Evolutionary conservation across 2,888 invertebrate genomes (phyloP), one percentile per base, ranked within the genome.

Genomic region (Molorchus minor): DNA sequence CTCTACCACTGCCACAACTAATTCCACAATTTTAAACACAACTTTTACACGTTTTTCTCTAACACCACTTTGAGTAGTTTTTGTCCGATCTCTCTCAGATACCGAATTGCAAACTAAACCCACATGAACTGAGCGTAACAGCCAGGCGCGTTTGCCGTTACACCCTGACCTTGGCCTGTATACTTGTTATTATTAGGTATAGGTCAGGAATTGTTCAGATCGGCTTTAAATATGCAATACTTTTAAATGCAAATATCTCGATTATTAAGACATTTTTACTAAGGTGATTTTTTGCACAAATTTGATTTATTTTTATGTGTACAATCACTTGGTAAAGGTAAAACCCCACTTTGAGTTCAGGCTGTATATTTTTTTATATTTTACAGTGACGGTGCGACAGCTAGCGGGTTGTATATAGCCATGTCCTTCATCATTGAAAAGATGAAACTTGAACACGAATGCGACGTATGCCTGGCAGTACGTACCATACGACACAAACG

Each of bases 401-500:
- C 80, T 7, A 77, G 80, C 65, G 84, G 84, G 8, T 68, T 84
- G 15, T 84, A 81, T 62, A 67, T 82, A 21, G 81, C 82, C 0
- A 58, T 81, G 57, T 77, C 77, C 10, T 82, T 82, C 60, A 58
- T 84, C 5, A 75, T 84, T 13, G 83, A 84, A 62, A 81, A 82
- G 71, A 83, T 84, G 70, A 79, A 82, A 55, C 66, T 81, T 5
- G 84, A 84, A 69, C 82, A 82, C 30, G 77, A 80, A 55, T 82
- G 83, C 60, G 84, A 85, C 62, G 81, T 83, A 15, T 82, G 81
- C 55, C 75, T 81, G 54, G 82, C 82, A 1, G 81, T 83, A 7
- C 73, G 82, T 45, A 78, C 73, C 13, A 73, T 84, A n/a, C 74
- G 83, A 53, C 77, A 78, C 58, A 82, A 79, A 33, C 75, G 83